These are phyloP conservation scores for Rattus rattus DNA, from an alignment of 2,113 vertebrate genomes.

Conservation along the genomic window DNA sequence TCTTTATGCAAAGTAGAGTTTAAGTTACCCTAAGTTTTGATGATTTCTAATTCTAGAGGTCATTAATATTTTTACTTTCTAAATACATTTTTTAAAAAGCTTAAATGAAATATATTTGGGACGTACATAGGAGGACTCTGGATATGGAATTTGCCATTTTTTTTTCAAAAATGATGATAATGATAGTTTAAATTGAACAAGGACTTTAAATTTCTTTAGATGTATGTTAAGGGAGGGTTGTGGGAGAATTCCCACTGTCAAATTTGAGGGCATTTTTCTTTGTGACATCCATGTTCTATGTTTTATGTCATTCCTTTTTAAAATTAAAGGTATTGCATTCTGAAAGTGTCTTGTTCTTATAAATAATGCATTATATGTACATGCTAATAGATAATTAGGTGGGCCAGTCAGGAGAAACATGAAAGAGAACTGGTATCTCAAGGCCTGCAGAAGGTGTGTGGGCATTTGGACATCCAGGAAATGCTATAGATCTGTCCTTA, in stretches of 20 bases:
- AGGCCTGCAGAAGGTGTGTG: constrained; percentile 89
- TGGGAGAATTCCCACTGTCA: constrained; percentile 33
- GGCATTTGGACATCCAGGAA: constrained; percentile 89
- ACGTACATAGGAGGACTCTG: constrained; percentile 61
- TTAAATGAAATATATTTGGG: constrained; percentile 71
- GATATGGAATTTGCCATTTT: constrained; percentile 46
- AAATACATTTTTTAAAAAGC: constrained; percentile 66
- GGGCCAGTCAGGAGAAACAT: constrained; percentile 82
- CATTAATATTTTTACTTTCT: constrained; percentile 76
- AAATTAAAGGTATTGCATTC: constrained; percentile 74
- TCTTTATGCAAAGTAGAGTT: neutral
- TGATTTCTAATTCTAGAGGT: constrained; percentile 77
- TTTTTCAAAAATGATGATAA: constrained; percentile 51
- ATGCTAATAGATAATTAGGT: constrained; percentile 84
- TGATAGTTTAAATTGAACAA: constrained; percentile 52
- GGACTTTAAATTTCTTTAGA: constrained; percentile 27
- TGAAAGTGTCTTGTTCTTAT: constrained; percentile 72
- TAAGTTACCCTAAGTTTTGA: constrained; percentile 83
- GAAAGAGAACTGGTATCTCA: constrained; percentile 83
- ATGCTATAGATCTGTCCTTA: constrained; percentile 89
- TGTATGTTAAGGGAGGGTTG: constrained; percentile 55
- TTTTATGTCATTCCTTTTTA: constrained; percentile 74
- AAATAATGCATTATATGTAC: constrained; percentile 80
- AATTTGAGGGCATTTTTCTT: constrained; percentile 36
- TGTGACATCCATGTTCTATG: constrained; percentile 57